Percentiles rank a stretch among this genome's conserved stretches.
These are phyloP conservation scores for Autographa gamma DNA, from an alignment of 2,888 invertebrate genomes.

Conservation along the genomic window DNA sequence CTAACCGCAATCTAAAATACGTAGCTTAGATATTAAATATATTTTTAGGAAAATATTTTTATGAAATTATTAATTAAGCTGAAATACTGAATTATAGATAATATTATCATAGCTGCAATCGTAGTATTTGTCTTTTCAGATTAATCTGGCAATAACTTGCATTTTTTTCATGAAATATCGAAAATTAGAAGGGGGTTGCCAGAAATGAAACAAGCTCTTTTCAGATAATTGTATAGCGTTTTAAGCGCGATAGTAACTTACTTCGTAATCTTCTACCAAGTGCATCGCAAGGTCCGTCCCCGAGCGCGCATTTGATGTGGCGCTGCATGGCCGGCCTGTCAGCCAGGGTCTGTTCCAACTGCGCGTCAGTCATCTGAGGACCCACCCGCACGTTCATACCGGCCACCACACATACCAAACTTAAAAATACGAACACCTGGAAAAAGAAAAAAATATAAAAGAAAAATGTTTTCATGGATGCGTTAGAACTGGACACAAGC, in stretches of 20 bases:
- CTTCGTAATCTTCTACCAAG: slow-evolving; percentile 92
- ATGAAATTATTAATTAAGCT: neutral
- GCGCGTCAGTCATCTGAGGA: slow-evolving; percentile 90
- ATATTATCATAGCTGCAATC: too few relatives aligned
- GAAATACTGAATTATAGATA: too few relatives aligned
- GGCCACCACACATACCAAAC: slow-evolving; percentile 44
- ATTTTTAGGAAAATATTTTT: neutral
- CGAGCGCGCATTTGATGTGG: slow-evolving; percentile 92
- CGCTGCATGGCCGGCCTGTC: slow-evolving; percentile 91
- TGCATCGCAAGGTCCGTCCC: slow-evolving; percentile 92
- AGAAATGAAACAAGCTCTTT: neutral
- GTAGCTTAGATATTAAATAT: neutral
- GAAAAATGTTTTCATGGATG: too few relatives aligned
- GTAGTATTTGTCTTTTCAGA: too few relatives aligned
- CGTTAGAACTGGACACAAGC: too few relatives aligned
- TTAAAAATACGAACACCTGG: slow-evolving; percentile 58
- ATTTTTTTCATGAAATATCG: too few relatives aligned
- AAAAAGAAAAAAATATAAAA: slow-evolving; percentile 33
- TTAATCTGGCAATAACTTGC: too few relatives aligned
- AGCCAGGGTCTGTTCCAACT: slow-evolving; percentile 90
- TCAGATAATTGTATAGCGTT: too few relatives aligned
- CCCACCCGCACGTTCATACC: slow-evolving; percentile 57
- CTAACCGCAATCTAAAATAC: neutral
- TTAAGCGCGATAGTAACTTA: slow-evolving; percentile 74
- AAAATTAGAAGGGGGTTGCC: too few relatives aligned